These are phyloP conservation scores for Platorchestia sp. DNA, from an alignment of 1,140 invertebrate species.

Conservation along the genomic window DNA sequence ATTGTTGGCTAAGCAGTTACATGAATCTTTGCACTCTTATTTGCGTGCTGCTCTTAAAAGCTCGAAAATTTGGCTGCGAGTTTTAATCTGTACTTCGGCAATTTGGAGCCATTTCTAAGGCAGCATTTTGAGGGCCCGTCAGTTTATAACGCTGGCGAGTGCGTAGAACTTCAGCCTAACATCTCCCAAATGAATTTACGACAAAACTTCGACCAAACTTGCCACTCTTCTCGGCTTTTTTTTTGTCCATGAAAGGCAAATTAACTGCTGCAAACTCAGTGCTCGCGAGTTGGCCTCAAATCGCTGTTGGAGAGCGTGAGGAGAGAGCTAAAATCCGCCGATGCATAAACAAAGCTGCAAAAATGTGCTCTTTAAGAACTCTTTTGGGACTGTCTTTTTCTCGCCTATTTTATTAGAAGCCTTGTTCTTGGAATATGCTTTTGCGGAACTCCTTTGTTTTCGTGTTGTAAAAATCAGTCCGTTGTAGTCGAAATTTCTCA, in stretches of 20 bases:
- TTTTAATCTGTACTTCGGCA: background rate
- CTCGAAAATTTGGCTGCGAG: background rate
- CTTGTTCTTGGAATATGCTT: background rate
- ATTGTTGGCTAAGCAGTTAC: background rate
- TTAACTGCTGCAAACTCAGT: slow-evolving; percentile 45
- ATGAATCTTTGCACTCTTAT: background rate
- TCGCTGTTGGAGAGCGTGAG: slow-evolving; percentile 6
- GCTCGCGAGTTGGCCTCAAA: background rate
- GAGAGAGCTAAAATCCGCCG: background rate
- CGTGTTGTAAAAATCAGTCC: background rate
- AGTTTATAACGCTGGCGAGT: slow-evolving; percentile 10
- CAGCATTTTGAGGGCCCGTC: slow-evolving; percentile 56
- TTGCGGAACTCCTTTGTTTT: background rate
- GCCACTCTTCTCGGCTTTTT: slow-evolving; percentile 31
- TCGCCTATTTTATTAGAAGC: background rate
- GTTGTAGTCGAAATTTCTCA: background rate
- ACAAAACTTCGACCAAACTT: slow-evolving; percentile 46
- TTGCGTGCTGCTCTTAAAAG: background rate
- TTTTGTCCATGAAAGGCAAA: slow-evolving; percentile 53
- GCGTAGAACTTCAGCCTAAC: slow-evolving; percentile 30
- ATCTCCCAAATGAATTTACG: slow-evolving; percentile 48
- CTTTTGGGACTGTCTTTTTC: background rate
- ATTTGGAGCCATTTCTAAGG: slow-evolving; percentile 13
- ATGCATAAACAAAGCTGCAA: background rate
- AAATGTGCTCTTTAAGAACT: background rate